These are phyloP conservation scores for Papilio machaon DNA, from an alignment of 1,140 invertebrate species.

Conservation along the genomic window DNA sequence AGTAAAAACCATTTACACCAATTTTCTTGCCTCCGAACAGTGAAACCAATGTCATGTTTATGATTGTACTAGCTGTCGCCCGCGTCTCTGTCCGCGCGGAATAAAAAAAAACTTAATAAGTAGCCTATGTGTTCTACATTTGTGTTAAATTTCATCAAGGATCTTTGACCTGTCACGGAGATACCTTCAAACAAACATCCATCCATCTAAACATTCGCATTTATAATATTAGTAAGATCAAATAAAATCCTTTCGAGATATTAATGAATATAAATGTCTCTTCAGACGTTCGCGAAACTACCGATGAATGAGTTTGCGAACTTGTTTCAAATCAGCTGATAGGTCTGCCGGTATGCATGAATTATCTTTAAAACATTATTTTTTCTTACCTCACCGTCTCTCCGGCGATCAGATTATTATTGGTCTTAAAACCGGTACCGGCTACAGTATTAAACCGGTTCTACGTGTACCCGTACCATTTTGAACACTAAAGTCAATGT, in stretches of 20 bases:
- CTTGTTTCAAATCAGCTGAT: constrained; percentile 76
- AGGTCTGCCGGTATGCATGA: constrained; percentile 60
- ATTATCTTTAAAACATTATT: constrained; percentile 57
- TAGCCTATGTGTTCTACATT: too few species aligned
- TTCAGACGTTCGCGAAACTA: constrained; percentile 6
- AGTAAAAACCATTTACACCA: too few species aligned
- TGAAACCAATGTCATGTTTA: too few species aligned
- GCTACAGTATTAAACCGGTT: constrained; percentile 20
- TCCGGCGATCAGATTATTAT: constrained; percentile 58
- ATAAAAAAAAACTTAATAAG: too few species aligned
- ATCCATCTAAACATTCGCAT: too few species aligned
- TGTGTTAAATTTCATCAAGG: too few species aligned
- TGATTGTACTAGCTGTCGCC: too few species aligned
- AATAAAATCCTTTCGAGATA: neutral
- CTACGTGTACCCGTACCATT: neutral
- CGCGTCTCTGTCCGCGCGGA: too few species aligned
- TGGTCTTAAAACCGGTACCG: constrained; percentile 54
- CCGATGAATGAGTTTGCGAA: constrained; percentile 69
- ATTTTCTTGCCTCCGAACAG: too few species aligned
- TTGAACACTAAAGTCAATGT: neutral
- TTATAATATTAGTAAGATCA: too few species aligned
- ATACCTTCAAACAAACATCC: too few species aligned
- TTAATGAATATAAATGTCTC: neutral
- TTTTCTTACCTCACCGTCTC: constrained; percentile 67
- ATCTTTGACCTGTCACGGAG: too few species aligned